Percentiles rank a stretch among this genome's conserved stretches.
Evolutionary conservation across 2,797 vertebrate genomes (phyloP).

Genomic region (Chelon auratus): DNA sequence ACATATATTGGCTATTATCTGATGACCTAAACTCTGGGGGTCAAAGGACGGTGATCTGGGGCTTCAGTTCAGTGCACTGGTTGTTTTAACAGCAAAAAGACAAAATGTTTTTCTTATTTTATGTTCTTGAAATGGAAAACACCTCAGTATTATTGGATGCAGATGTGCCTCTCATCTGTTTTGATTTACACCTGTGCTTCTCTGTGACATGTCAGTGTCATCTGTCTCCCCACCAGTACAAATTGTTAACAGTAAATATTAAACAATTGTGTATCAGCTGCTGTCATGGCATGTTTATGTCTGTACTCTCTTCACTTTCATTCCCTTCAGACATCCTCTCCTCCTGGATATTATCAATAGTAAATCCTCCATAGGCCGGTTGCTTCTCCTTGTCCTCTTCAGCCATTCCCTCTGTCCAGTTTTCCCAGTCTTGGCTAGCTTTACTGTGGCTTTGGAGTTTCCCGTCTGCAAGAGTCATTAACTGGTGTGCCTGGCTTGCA

Average conservation of each 20-base stretch:
- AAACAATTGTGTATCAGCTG: neutral
- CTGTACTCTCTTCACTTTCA: constrained; percentile 26
- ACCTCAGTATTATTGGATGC: too few relatives aligned
- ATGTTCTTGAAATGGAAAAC: too few relatives aligned
- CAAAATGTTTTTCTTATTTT: too few relatives aligned
- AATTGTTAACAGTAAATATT: neutral
- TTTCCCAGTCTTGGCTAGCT: constrained; percentile 20
- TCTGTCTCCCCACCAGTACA: neutral
- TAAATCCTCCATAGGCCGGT: constrained; percentile 20
- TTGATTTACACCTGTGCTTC: neutral
- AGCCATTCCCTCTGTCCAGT: constrained; percentile 3
- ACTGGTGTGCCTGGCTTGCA: constrained; percentile 31
- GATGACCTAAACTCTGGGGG: too few relatives aligned
- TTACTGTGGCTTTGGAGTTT: constrained; percentile 28
- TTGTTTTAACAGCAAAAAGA: too few relatives aligned
- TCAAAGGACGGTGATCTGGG: too few relatives aligned
- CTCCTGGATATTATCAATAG: constrained; percentile 39
- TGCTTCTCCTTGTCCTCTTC: constrained; percentile 37
- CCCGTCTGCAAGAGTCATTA: constrained; percentile 17
- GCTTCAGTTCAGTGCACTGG: too few relatives aligned
- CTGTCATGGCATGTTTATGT: neutral
- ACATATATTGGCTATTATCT: too few relatives aligned
- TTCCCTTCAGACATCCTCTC: constrained; percentile 28
- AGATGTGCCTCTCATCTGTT: neutral
- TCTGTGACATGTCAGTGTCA: neutral